phyloP scores from a whole-genome alignment of 1,140 invertebrate species.

The Trichonephila inaurata region DNA sequence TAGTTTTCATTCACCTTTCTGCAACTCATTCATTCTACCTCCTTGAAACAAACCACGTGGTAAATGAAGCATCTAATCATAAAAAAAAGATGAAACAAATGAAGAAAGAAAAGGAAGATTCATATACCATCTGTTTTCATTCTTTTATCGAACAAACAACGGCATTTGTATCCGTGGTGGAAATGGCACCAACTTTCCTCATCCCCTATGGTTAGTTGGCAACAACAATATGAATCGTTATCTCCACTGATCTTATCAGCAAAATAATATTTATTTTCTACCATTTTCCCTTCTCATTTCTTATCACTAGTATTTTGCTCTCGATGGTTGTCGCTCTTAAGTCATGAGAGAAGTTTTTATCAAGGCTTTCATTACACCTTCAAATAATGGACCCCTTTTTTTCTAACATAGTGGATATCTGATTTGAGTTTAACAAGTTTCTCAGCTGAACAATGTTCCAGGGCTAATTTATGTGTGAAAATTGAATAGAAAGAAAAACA shows the following conservation, averaged over 20 bases:
- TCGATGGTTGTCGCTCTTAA: neutral
- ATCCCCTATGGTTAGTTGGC: neutral
- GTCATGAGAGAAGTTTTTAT: slow-evolving; percentile 33
- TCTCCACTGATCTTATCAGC: slow-evolving; percentile 20
- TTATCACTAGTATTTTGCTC: slow-evolving; percentile 6
- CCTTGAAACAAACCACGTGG: neutral
- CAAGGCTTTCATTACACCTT: neutral
- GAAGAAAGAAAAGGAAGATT: neutral
- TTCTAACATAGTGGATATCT: no score
- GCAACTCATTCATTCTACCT: neutral
- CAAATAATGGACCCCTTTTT: no score
- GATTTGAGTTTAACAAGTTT: no score
- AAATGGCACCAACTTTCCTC: neutral
- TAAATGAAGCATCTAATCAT: slow-evolving; percentile 7
- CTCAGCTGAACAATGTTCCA: no score
- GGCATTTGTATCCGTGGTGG: neutral
- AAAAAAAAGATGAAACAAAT: neutral
- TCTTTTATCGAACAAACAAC: neutral
- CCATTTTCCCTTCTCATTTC: neutral
- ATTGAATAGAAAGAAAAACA: no score
- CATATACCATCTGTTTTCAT: no score
- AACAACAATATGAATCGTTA: neutral
- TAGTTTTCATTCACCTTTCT: neutral
- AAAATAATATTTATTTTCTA: slow-evolving; percentile 42
- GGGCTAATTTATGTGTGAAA: no score